Evolutionary conservation across 2,113 vertebrate species (phyloP).

Genomic region (Petrocephalus zakoni): DNA sequence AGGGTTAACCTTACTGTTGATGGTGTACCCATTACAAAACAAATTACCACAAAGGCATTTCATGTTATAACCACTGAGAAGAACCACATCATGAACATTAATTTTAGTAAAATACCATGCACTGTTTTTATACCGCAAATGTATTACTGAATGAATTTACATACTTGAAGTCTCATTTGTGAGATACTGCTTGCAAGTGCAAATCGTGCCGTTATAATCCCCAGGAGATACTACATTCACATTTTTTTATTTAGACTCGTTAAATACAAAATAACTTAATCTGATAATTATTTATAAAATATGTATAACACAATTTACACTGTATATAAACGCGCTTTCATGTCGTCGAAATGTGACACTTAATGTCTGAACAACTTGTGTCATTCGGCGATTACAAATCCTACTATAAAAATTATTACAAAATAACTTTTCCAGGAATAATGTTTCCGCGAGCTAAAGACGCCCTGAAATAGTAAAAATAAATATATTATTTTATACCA

Average conservation of each 20-base stretch:
- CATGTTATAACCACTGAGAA: neutral
- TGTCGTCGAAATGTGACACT: neutral
- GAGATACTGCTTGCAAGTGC: neutral
- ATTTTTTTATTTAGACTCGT: conserved; percentile 22
- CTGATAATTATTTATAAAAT: conserved; percentile 48
- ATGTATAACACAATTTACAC: conserved; percentile 42
- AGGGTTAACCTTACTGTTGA: neutral
- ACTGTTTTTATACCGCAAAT: neutral
- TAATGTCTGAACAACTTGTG: neutral
- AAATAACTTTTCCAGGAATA: neutral
- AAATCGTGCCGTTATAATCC: neutral
- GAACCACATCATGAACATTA: neutral
- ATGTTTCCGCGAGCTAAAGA: neutral
- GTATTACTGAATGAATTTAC: neutral
- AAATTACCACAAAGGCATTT: neutral
- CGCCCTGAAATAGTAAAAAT: neutral
- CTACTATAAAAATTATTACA: neutral
- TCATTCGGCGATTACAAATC: conserved; percentile 15
- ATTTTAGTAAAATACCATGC: neutral
- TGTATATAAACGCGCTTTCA: neutral
- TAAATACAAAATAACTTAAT: conserved; percentile 61
- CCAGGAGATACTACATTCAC: neutral
- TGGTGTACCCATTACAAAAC: neutral
- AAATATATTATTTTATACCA: conserved; percentile 4
- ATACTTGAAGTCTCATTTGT: neutral